phyloP scores from a whole-genome alignment of 2,797 vertebrate genomes.

The Morelia viridis region DNA sequence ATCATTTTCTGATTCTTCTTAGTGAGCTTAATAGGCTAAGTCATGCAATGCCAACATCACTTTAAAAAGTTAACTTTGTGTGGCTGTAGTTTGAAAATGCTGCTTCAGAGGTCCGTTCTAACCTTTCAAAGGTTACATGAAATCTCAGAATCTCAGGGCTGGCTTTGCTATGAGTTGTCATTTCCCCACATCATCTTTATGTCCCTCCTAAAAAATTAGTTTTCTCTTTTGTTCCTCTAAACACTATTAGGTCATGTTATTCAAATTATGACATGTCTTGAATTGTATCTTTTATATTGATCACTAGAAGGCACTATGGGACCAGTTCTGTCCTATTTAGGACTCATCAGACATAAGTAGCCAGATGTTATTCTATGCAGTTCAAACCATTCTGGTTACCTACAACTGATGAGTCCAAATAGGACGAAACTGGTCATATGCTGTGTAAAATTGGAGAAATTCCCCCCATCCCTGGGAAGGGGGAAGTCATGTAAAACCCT shows the following conservation, averaged over 20 bases:
- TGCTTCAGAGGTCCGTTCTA: neutral
- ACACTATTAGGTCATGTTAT: slow-evolving; percentile 11
- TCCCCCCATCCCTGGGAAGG: neutral
- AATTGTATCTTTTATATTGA: neutral
- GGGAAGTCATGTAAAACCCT: neutral
- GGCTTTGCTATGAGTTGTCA: neutral
- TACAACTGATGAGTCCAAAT: neutral
- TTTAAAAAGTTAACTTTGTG: neutral
- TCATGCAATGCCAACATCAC: neutral
- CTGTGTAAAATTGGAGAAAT: neutral
- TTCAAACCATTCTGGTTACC: neutral
- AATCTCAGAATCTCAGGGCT: neutral
- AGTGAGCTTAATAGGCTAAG: neutral
- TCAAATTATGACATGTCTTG: neutral
- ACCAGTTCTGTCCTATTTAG: neutral
- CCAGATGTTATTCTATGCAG: neutral
- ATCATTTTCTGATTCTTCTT: neutral
- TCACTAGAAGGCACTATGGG: neutral
- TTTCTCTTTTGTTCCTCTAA: slow-evolving; percentile 45
- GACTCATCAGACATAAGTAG: neutral
- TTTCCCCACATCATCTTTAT: neutral
- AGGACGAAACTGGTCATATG: neutral
- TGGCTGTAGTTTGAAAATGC: neutral
- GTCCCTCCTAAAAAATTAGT: neutral
- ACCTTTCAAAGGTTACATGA: neutral